phyloP scores from a whole-genome alignment of 2,113 vertebrate species.

The Merops nubicus region DNA sequence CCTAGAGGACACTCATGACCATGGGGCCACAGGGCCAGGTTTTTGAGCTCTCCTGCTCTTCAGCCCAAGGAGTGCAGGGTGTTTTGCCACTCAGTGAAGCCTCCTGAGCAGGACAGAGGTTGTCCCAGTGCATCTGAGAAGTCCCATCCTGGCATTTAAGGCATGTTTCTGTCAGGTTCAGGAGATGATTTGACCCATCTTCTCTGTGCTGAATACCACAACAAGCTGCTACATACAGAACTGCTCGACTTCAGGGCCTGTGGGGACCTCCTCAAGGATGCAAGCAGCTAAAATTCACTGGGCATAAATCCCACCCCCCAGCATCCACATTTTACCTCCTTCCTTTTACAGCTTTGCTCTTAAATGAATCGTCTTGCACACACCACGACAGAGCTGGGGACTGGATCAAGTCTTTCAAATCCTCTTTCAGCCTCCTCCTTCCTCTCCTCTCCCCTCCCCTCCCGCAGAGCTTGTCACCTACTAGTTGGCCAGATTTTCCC shows the following conservation, averaged over 20 bases:
- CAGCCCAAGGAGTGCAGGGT: rapidly evolving
- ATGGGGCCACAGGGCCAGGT: rapidly evolving
- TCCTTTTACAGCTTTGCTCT: not conserved
- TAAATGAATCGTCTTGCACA: not conserved
- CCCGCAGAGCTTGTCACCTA: not conserved
- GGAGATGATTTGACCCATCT: not conserved
- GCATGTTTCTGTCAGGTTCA: not conserved
- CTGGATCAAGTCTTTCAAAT: not conserved
- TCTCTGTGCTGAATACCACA: not conserved
- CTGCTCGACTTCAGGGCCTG: not conserved
- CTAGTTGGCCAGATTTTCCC: not conserved
- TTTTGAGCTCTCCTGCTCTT: not conserved
- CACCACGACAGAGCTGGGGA: not conserved
- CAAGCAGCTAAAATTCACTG: not conserved
- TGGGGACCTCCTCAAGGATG: not conserved
- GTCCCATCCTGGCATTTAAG: not conserved
- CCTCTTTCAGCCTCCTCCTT: not conserved
- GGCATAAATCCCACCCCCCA: not conserved
- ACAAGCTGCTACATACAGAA: not conserved
- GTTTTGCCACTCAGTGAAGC: not conserved
- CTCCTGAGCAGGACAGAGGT: not conserved
- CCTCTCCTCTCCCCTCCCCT: not conserved
- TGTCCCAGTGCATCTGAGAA: not conserved
- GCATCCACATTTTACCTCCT: not conserved
- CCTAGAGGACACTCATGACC: not conserved